Percentiles rank a stretch among this genome's conserved stretches.
These are phyloP conservation scores for Andricus curvator DNA, from an alignment of 2,888 invertebrate species.

Conservation along the genomic window DNA sequence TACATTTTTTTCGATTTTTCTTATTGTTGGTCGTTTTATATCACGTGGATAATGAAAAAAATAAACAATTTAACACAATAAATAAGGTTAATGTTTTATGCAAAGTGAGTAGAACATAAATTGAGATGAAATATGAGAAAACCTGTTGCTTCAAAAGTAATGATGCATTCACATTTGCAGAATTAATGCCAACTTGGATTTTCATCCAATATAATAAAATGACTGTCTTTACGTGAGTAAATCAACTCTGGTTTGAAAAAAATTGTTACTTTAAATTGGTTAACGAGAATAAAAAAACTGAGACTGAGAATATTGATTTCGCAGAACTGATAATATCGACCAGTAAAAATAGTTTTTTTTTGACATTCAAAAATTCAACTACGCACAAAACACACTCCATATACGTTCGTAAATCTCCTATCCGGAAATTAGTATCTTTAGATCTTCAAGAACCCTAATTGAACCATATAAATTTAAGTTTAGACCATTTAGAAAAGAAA, in stretches of 20 bases:
- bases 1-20: not conserved
- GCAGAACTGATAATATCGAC: slow-evolving; percentile 31
- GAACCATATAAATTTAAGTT: not conserved
- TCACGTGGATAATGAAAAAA: not conserved
- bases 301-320: not conserved
- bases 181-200: not conserved
- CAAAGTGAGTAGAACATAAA: not conserved
- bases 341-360: not conserved
- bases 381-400: not conserved
- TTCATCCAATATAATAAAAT: not conserved
- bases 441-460: not conserved
- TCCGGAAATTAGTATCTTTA: not conserved
- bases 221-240: not conserved
- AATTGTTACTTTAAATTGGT: not conserved
- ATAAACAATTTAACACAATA: not conserved
- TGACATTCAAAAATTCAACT: not conserved
- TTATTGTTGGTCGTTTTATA: not conserved
- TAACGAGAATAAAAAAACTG: not conserved
- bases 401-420: not conserved
- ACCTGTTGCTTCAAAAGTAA: slow-evolving; percentile 15
- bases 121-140: not conserved
- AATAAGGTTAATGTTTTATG: not conserved
- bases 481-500: not conserved
- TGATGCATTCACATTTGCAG: not conserved
- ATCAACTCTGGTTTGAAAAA: not conserved